Percentiles rank a stretch among this genome's conserved stretches.
phyloP scores from a whole-genome alignment of 2,888 invertebrate genomes.

The Drosophila testacea region DNA sequence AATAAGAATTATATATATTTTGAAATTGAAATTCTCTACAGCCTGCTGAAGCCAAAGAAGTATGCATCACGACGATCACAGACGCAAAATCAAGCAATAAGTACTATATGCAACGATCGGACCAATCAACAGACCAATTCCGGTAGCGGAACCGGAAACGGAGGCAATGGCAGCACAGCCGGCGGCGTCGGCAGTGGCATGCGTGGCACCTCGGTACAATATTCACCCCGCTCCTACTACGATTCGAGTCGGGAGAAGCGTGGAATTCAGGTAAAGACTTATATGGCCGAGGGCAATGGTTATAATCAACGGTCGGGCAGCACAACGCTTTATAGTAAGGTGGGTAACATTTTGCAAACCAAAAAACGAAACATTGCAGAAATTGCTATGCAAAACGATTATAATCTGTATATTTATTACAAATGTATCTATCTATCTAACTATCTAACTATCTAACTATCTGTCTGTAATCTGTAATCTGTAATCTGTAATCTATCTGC shows the following conservation, averaged over 20 bases:
- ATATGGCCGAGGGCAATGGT: slow-evolving; percentile 96
- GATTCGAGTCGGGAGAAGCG: slow-evolving; percentile 86
- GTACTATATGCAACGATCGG: slow-evolving; percentile 85
- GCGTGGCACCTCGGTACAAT: slow-evolving; percentile 85
- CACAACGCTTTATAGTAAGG: slow-evolving; percentile 94
- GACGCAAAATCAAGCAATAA: slow-evolving; percentile 86
- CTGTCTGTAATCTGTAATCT: background rate
- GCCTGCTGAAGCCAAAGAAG: slow-evolving; percentile 89
- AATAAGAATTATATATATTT: background rate
- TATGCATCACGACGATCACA: slow-evolving; percentile 88
- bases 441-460: background rate
- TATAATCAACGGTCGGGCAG: slow-evolving; percentile 90
- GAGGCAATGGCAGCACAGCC: slow-evolving; percentile 76
- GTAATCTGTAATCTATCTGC: background rate
- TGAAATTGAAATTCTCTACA: too few relatives aligned
- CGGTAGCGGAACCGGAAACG: slow-evolving; percentile 63
- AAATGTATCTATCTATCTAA: background rate
- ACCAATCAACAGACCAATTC: slow-evolving; percentile 86
- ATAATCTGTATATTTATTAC: slow-evolving; percentile 18
- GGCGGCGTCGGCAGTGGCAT: slow-evolving; percentile 64
- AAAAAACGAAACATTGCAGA: slow-evolving; percentile 57
- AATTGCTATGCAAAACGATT: slow-evolving; percentile 55
- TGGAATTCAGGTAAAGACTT: slow-evolving; percentile 97
- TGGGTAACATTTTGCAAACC: slow-evolving; percentile 86
- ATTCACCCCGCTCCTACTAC: slow-evolving; percentile 85